Evolutionary conservation across 2,888 invertebrate genomes (phyloP), one percentile per base, ranked within the genome.

Genomic region (Hemistola chrysoprasaria): DNA sequence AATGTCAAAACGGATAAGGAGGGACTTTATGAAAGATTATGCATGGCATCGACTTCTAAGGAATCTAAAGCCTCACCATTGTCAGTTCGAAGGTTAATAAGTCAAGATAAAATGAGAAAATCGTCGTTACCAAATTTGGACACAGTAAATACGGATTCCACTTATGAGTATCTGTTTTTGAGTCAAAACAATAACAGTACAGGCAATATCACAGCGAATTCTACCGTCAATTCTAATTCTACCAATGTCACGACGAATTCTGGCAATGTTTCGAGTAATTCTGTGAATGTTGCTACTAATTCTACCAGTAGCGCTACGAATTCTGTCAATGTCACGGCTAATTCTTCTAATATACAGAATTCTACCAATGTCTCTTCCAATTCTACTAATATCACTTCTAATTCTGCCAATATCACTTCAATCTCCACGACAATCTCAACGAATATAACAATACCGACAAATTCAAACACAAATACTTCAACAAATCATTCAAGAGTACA

Each of bases 111-210:
- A 57, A 47, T 59, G 0, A 65, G 87, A 0, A 87, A 87, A 22
- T 79, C 84, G 0, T 85, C 85, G 0, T 25, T 88, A 1, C 86
- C 87, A 0, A 88, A 88, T 47, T 54, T 88, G 28, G 85, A 86
- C 37, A 47, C 63, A 2, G 45, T 60, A 0, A 81, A 82, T n/a
- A 66, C 78, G 0, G 81, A 83, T 7, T 71, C 79, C 0, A 62
- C 78, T 0, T 87, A 87, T 7, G 87, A 86, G 47, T 87, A 76
- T 49, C 44, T 87, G 2, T 88, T 78, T 50, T 65, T 78, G 0
- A 68, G 68, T 56, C 66, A 74, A 41, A 75, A 65, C 44, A 71
- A 62, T 43, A 43, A 55, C 3, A 32, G 22, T 27, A 25, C 26
- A 8, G 38, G 20, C 11, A 42, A 30, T 28, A 27, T 24, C 9